phyloP scores from a whole-genome alignment of 1,140 invertebrate genomes.

The Hirudo medicinalis region DNA sequence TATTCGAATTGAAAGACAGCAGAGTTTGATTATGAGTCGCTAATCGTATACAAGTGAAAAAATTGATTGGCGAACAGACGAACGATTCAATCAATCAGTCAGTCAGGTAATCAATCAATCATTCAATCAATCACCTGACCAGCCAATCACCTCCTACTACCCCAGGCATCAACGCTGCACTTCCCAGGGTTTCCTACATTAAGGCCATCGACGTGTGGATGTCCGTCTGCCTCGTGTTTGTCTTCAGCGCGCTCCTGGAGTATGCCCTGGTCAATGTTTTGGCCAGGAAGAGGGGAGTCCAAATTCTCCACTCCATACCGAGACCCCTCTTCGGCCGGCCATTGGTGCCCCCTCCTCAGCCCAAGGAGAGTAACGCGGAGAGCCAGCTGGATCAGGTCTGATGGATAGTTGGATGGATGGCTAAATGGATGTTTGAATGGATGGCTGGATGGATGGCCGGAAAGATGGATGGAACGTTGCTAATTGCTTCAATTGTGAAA shows the following conservation, averaged over 20 bases:
- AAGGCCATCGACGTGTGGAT: slow-evolving; percentile 86
- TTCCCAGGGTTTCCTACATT: slow-evolving; percentile 40
- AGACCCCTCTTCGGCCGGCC: slow-evolving; percentile 9
- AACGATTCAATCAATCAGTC: slow-evolving; percentile 2
- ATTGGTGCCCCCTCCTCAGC: neutral
- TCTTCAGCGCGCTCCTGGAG: slow-evolving; percentile 79
- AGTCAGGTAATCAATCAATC: neutral
- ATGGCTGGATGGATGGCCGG: no score
- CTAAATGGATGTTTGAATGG: no score
- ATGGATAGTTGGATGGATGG: no score
- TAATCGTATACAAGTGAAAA: neutral
- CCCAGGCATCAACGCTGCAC: slow-evolving; percentile 21
- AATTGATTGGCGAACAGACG: neutral
- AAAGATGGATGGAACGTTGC: no score
- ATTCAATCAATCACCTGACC: neutral
- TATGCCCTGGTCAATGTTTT: slow-evolving; percentile 68
- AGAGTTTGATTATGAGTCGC: no score
- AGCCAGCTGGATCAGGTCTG: slow-evolving; percentile 16
- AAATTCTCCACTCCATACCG: slow-evolving; percentile 15
- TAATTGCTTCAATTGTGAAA: no score
- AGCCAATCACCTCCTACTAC: neutral
- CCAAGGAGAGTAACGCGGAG: slow-evolving; percentile 16
- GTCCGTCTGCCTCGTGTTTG: slow-evolving; percentile 80
- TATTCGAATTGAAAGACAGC: no score
- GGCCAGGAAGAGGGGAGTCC: slow-evolving; percentile 8